These are phyloP conservation scores for Rutilus rutilus DNA, from an alignment of 2,113 vertebrate genomes.

Conservation along the genomic window DNA sequence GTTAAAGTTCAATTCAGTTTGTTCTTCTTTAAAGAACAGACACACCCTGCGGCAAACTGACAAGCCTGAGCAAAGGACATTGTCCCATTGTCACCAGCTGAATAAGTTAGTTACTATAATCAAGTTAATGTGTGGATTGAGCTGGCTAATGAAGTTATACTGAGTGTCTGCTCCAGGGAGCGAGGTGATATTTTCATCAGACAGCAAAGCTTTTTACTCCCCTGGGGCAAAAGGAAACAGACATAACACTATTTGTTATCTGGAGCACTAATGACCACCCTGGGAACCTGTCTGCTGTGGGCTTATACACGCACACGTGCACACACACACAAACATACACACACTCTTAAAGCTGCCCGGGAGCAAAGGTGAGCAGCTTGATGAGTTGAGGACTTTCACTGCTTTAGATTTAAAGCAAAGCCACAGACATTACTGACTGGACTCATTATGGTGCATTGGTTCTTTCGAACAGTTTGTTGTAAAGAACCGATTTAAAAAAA, in stretches of 20 bases:
- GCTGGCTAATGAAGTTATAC: constrained; percentile 72
- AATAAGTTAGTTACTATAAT: constrained; percentile 68
- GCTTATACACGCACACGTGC: constrained; percentile 47
- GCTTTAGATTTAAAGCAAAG: constrained; percentile 26
- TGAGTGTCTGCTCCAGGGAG: constrained; percentile 60
- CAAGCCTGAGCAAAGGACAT: constrained; percentile 59
- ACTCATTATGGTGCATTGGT: background rate
- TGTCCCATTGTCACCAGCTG: constrained; percentile 56
- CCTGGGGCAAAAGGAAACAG: constrained; percentile 60
- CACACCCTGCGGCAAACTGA: constrained; percentile 1
- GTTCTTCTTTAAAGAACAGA: background rate
- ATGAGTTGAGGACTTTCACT: constrained; percentile 29
- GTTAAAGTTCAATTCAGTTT: background rate
- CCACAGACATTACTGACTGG: constrained; percentile 21
- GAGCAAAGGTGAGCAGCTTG: constrained; percentile 62
- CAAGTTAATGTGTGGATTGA: constrained; percentile 70
- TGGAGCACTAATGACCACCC: constrained; percentile 68
- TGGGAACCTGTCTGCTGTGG: constrained; percentile 57
- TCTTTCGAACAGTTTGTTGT: background rate
- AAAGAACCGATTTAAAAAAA: background rate
- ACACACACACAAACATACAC: constrained; percentile 51
- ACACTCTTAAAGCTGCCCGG: constrained; percentile 52
- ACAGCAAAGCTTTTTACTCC: constrained; percentile 58
- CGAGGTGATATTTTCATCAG: constrained; percentile 68
- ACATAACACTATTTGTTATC: constrained; percentile 46